phyloP scores from a whole-genome alignment of 1,140 invertebrate genomes.

The Holotrichia oblita region DNA sequence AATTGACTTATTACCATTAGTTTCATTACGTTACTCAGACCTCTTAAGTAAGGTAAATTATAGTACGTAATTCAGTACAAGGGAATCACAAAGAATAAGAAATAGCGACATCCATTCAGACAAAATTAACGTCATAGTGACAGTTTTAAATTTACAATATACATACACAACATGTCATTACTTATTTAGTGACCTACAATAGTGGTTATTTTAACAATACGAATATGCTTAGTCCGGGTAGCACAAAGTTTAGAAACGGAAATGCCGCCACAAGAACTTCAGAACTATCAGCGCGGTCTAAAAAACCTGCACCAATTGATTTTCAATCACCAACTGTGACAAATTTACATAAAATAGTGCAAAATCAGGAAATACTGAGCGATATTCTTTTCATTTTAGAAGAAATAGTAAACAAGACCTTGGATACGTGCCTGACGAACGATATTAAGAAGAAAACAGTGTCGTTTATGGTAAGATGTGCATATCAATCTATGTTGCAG shows the following conservation, averaged over 20 bases:
- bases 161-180: too few species aligned
- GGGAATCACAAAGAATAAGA: too few species aligned
- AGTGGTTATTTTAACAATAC: too few species aligned
- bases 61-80: too few species aligned
- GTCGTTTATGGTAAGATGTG: conserved; percentile 60
- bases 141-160: not conserved
- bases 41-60: too few species aligned
- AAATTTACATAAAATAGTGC: not conserved
- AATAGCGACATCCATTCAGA: too few species aligned
- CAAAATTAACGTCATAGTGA: not conserved
- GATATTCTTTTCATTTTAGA: conserved; percentile 59
- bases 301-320: not conserved
- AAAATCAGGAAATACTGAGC: not conserved
- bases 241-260: too few species aligned
- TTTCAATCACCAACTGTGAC: not conserved
- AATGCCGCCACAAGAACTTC: too few species aligned
- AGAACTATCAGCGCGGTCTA: too few species aligned
- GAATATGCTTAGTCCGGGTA: not conserved
- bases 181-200: too few species aligned
- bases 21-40: too few species aligned
- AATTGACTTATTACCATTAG: too few species aligned
- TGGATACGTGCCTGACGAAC: conserved; percentile 56
- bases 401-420: conserved; percentile 60
- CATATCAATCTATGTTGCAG: conserved; percentile 59
- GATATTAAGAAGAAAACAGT: conserved; percentile 61